Conservation (phyloP, 2,113 vertebrate genomes). For the Grus americana region DNA sequence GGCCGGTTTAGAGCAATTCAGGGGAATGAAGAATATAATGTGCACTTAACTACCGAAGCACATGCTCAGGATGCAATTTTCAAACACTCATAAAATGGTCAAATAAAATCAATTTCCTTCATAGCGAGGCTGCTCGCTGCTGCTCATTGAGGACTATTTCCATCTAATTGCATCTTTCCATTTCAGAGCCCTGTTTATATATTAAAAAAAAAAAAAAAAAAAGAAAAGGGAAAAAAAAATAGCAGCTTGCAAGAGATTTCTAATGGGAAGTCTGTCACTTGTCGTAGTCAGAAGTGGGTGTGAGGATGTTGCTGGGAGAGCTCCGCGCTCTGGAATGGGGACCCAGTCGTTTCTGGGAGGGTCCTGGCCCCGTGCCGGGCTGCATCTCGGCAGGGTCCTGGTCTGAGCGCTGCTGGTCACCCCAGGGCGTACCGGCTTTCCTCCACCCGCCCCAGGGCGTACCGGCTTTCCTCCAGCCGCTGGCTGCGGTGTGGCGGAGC, state of each 20-base stretch:
- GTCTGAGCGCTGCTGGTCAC: not conserved
- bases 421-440: not conserved
- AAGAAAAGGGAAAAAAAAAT: too few species aligned
- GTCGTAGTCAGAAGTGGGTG: accelerated
- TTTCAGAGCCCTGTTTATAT: not conserved
- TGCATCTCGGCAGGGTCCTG: too few species aligned
- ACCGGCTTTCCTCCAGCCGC: too few species aligned
- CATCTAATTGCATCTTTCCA: constrained; percentile 30
- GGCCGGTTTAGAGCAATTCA: not conserved
- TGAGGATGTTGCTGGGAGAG: not conserved
- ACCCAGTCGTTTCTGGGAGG: not conserved
- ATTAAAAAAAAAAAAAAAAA: not conserved
- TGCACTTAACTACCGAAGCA: not conserved
- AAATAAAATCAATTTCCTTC: constrained; percentile 27
- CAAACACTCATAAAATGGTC: not conserved
- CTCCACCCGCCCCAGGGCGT: not conserved
- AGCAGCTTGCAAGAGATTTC: not conserved
- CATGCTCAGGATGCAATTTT: constrained; percentile 36
- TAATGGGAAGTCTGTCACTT: not conserved
- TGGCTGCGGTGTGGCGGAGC: accelerated
- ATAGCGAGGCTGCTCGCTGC: not conserved
- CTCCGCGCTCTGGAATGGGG: not conserved
- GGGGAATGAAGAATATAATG: not conserved
- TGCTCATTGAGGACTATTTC: not conserved
- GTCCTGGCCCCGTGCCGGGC: not conserved